Percentiles rank a stretch among this genome's conserved stretches.
Conservation (phyloP, 2,888 invertebrate species). For the Metopia argyrocephala region DNA sequence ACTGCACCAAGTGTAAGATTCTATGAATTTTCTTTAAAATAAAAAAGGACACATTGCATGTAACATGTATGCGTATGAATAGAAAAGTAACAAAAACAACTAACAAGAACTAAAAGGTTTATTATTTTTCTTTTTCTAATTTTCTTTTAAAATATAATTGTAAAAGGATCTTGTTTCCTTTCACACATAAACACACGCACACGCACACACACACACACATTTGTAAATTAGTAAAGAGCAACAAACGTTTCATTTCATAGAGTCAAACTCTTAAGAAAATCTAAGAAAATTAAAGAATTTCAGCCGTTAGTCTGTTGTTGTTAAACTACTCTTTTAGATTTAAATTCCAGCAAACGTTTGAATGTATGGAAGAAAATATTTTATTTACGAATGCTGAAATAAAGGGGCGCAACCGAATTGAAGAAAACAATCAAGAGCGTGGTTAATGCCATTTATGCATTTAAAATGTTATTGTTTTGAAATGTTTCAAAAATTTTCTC, state of each 20-base stretch:
- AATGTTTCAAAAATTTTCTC: conserved; percentile 3
- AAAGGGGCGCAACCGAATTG: conserved; percentile 70
- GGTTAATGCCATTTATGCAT: conserved; percentile 72
- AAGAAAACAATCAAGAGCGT: conserved; percentile 75
- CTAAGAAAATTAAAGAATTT: background rate
- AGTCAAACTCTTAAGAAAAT: conserved; percentile 3
- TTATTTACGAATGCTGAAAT: background rate
- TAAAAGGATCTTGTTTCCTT: conserved; percentile 54
- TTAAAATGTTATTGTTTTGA: conserved; percentile 49
- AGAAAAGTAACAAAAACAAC: conserved; percentile 3
- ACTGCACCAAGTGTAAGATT: conserved; percentile 57
- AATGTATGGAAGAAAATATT: background rate
- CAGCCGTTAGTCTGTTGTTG: background rate
- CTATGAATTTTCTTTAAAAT: conserved; percentile 50
- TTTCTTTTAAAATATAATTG: conserved; percentile 4
- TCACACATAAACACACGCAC: background rate
- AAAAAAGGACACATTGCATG: conserved; percentile 40
- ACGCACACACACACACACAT: background rate
- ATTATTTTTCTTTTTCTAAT: background rate
- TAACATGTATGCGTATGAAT: background rate
- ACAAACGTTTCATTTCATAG: conserved; percentile 38
- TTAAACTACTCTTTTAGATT: background rate
- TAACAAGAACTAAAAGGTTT: conserved; percentile 41
- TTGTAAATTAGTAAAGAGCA: background rate
- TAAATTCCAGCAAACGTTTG: background rate